A percentile compares a stretch with the other conserved stretches of the same genome.
These are phyloP conservation scores for Eulithis testata DNA, from an alignment of 2,888 invertebrate species.

Conservation along the genomic window DNA sequence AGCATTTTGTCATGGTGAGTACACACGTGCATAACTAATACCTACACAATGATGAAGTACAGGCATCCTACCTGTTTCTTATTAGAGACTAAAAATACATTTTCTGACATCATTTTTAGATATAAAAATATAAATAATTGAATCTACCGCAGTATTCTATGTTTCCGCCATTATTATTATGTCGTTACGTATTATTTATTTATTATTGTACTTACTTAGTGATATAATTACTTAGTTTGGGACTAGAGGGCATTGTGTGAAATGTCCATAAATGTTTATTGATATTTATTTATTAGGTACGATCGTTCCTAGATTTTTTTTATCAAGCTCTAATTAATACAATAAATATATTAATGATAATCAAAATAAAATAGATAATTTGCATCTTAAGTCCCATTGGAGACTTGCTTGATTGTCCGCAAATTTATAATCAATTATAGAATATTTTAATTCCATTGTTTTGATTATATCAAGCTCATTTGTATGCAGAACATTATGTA, in stretches of 20 bases:
- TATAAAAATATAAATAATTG: background rate
- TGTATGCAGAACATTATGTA: slow-evolving; percentile 47
- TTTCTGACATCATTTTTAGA: background rate
- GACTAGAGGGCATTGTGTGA: no score
- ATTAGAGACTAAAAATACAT: background rate
- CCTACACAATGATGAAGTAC: slow-evolving; percentile 7
- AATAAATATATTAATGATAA: no score
- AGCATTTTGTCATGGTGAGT: slow-evolving; percentile 29
- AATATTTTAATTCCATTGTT: slow-evolving; percentile 20
- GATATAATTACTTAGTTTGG: no score
- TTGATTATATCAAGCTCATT: slow-evolving; percentile 37
- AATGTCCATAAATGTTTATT: no score
- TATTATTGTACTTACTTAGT: no score
- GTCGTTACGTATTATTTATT: no score
- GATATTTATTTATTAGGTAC: no score
- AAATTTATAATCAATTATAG: slow-evolving; percentile 18
- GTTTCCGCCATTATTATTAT: no score
- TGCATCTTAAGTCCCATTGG: slow-evolving; percentile 7
- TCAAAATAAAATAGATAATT: background rate
- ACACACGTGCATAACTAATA: slow-evolving; percentile 19
- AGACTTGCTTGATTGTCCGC: slow-evolving; percentile 9
- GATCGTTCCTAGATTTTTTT: no score
- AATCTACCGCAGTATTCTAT: no score
- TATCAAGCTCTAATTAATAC: no score
- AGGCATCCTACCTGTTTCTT: slow-evolving; percentile 5